phyloP scores from a whole-genome alignment of 1,140 invertebrate genomes.

The Drosophila virilis region DNA sequence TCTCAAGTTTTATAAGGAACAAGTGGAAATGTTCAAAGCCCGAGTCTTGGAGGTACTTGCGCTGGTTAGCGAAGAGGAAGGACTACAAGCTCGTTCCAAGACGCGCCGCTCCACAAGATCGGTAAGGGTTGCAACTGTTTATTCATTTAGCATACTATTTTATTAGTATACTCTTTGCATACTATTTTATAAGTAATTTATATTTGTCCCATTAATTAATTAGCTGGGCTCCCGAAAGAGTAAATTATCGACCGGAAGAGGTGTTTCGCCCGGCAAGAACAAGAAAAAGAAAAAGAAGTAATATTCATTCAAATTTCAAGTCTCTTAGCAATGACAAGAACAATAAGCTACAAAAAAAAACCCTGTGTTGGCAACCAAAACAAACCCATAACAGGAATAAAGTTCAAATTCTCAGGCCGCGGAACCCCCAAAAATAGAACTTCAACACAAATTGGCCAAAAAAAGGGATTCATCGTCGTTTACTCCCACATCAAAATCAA shows the following conservation, averaged over 20 bases:
- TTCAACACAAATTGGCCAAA: slow-evolving; percentile 12
- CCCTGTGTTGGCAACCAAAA: slow-evolving; percentile 66
- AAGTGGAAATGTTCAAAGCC: slow-evolving; percentile 36
- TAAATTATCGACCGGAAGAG: too few relatives aligned
- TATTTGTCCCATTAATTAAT: too few relatives aligned
- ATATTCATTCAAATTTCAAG: slow-evolving; percentile 24
- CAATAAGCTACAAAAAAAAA: slow-evolving; percentile 10
- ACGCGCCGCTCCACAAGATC: not conserved
- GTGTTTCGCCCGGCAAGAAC: too few relatives aligned
- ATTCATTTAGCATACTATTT: too few relatives aligned
- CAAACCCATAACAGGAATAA: slow-evolving; percentile 43
- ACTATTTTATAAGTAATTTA: too few relatives aligned
- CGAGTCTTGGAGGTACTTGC: slow-evolving; percentile 33
- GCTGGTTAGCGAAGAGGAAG: slow-evolving; percentile 7
- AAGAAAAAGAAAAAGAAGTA: slow-evolving; percentile 20
- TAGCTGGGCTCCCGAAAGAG: too few relatives aligned
- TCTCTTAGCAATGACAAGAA: not conserved
- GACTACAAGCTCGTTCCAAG: not conserved
- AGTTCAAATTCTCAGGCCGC: slow-evolving; percentile 29
- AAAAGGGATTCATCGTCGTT: slow-evolving; percentile 27
- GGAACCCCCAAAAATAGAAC: slow-evolving; percentile 3
- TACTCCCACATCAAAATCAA: slow-evolving; percentile 45
- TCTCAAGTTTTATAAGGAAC: slow-evolving; percentile 34
- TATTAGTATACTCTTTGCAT: too few relatives aligned
- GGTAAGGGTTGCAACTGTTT: too few relatives aligned